Conservation (phyloP, 2,797 vertebrate genomes). For the Aplochiton taeniatus region DNA sequence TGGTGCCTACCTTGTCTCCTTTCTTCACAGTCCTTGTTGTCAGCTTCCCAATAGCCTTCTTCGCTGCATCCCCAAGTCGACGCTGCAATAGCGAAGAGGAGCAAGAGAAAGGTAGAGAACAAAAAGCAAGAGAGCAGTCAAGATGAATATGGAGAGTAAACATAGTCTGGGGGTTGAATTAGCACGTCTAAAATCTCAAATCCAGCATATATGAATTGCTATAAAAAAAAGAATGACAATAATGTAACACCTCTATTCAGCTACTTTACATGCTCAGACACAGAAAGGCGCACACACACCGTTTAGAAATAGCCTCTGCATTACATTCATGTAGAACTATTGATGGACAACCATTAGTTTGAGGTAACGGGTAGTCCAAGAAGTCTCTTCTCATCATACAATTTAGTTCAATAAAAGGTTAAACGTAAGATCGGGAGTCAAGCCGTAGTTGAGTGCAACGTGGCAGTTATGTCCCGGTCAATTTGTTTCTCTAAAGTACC, state of each 20-base stretch:
- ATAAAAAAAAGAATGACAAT: no score
- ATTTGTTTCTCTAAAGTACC: no score
- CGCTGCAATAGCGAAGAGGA: conserved; percentile 76
- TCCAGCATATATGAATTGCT: neutral
- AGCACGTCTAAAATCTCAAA: neutral
- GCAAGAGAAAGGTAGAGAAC: neutral
- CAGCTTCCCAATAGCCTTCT: conserved; percentile 95
- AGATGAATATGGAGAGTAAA: conserved; percentile 11
- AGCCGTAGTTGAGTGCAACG: neutral
- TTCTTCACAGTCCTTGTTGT: conserved; percentile 95
- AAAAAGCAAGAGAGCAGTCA: neutral
- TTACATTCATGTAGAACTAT: no score
- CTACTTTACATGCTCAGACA: no score
- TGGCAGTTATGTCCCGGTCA: neutral
- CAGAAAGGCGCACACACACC: no score
- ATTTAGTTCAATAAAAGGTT: no score
- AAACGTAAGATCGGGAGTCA: neutral
- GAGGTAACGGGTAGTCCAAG: no score
- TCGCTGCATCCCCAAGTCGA: conserved; percentile 94
- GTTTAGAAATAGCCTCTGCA: no score
- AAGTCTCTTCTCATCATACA: no score
- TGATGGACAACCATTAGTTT: no score
- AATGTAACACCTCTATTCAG: no score
- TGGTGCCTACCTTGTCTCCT: conserved; percentile 89
- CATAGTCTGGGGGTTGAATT: neutral